Conservation (phyloP, 1,140 invertebrate species). For the Dreissena polymorpha region DNA sequence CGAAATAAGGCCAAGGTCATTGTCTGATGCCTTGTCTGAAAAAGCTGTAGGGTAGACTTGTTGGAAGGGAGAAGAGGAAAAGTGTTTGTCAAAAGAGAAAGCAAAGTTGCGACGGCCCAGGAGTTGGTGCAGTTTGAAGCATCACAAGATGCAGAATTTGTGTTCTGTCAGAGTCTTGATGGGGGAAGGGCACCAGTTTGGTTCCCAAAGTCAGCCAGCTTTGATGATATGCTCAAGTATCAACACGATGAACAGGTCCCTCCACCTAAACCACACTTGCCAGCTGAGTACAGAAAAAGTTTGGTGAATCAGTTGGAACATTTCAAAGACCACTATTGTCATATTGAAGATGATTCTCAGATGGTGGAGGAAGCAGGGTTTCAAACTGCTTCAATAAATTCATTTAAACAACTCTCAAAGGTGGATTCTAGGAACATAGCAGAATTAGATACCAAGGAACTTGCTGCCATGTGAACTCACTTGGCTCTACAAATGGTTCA, state of each 20-base stretch:
- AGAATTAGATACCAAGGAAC: no score
- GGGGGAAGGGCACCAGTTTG: neutral
- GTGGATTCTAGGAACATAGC: no score
- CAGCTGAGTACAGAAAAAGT: slow-evolving; percentile 35
- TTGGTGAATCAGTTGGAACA: slow-evolving; percentile 4
- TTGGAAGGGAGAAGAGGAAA: slow-evolving; percentile 3
- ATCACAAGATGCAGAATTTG: neutral
- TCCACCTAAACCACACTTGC: slow-evolving; percentile 37
- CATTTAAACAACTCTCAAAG: no score
- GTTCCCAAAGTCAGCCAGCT: neutral
- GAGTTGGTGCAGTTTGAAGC: neutral
- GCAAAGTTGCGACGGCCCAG: neutral
- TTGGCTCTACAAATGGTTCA: neutral
- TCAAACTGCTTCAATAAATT: no score
- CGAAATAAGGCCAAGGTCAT: slow-evolving; percentile 32
- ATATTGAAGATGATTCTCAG: no score
- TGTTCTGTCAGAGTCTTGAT: neutral
- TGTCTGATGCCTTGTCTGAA: slow-evolving; percentile 40
- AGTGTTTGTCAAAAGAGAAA: slow-evolving; percentile 44
- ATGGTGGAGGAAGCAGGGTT: no score
- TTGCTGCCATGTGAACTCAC: neutral
- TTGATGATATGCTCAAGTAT: neutral
- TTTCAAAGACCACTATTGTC: neutral
- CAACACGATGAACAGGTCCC: neutral
- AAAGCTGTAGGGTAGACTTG: slow-evolving; percentile 9